A percentile compares a stretch with the other conserved stretches of the same genome.
phyloP scores from a whole-genome alignment of 2,113 vertebrate genomes.

The Elachura formosa region DNA sequence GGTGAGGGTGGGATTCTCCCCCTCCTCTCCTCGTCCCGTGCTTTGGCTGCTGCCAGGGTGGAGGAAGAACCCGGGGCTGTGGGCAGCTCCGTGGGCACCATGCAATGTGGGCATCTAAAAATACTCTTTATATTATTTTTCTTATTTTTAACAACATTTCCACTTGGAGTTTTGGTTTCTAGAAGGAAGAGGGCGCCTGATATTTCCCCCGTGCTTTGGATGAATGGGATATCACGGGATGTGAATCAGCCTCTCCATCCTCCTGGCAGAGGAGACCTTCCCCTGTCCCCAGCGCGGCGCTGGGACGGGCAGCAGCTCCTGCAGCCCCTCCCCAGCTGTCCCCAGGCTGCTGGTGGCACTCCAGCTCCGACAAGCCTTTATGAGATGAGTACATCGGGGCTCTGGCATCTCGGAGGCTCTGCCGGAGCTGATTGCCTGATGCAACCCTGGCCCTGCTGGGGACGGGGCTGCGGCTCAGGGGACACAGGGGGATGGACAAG shows the following conservation, averaged over 20 bases:
- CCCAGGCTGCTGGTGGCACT: background rate
- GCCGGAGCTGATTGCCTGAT: background rate
- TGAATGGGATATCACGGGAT: rapidly evolving
- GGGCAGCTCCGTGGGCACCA: rapidly evolving
- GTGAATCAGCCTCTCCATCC: background rate
- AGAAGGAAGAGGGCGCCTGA: rapidly evolving
- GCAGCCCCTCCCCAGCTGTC: background rate
- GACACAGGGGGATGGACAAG: background rate
- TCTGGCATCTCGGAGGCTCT: background rate
- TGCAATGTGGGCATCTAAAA: rapidly evolving
- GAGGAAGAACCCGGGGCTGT: background rate
- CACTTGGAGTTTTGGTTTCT: background rate
- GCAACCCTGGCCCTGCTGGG: background rate
- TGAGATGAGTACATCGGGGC: background rate
- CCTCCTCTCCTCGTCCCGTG: background rate
- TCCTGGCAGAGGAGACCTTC: background rate
- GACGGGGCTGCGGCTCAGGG: background rate
- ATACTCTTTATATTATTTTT: too few relatives aligned
- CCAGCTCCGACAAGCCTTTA: background rate
- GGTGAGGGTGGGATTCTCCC: background rate
- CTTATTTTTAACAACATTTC: too few relatives aligned
- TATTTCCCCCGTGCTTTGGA: rapidly evolving
- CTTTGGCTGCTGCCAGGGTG: background rate
- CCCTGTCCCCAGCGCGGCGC: background rate
- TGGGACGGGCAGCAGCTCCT: background rate